Percentiles rank a stretch among this genome's conserved stretches.
Evolutionary conservation across 2,888 invertebrate genomes (phyloP).

Genomic region (Isoperla grammatica): DNA sequence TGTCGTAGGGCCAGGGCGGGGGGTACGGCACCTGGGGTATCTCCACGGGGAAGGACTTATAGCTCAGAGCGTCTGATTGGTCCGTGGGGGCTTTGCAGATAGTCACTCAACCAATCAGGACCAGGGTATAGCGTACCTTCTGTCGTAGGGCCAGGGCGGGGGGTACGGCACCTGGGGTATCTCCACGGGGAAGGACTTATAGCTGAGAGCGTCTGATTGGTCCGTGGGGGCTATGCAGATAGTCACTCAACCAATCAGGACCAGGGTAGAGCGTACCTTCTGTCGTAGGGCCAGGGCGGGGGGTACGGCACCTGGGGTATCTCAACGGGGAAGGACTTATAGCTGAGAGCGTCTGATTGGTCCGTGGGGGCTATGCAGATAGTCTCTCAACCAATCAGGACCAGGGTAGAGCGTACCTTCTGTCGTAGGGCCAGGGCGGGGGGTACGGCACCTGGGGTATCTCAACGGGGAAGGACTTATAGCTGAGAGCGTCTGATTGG

Average conservation of each 20-base stretch:
- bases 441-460: background rate
- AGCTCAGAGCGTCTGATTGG: no score
- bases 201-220: no score
- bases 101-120: no score
- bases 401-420: no score
- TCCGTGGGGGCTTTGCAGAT: no score
- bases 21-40: background rate
- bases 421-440: background rate
- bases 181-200: no score
- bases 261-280: no score
- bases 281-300: background rate
- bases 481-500: slow-evolving; percentile 38
- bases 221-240: no score
- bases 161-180: background rate
- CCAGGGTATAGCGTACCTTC: no score
- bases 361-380: slow-evolving; percentile 59
- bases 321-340: slow-evolving; percentile 31
- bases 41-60: no score
- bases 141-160: background rate
- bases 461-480: slow-evolving; percentile 34
- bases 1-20: background rate
- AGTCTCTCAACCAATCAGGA: no score
- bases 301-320: background rate
- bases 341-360: slow-evolving; percentile 38
- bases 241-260: no score